Evolutionary conservation across 2,797 vertebrate genomes (phyloP), one percentile per base, ranked within the genome.

Genomic region (Pseudochaenichthys georgianus): DNA sequence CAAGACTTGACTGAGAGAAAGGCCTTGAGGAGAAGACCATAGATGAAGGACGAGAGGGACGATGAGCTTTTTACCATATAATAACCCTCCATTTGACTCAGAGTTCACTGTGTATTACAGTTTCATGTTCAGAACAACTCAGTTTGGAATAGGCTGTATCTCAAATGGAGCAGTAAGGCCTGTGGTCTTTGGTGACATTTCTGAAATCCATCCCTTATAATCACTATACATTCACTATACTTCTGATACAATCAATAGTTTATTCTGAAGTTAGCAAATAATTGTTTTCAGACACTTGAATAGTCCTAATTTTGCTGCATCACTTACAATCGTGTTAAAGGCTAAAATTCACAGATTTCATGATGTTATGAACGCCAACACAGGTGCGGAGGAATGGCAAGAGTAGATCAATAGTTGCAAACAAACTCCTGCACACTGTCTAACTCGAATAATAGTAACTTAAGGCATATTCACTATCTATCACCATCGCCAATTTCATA

Each of bases 101-200:
- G 34, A 34, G 12, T 47, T 69, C 51, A 13, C 38, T 38, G 15
- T 41, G 31, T 45, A 46, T 38, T n/a, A 47, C 13, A 47, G 62
- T 63, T 68, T 75, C 54, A 68, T 42, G 48, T 60, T 58, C 45
- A 51, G 19, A 53, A 13, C 48, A 43, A 58, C 4, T 55, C 52
- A 21, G 38, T 13, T 72, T 70, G 9, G 5, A 1, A 28, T 16
- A 10, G 15, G 38, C 45, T 55, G 23, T 28, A 28, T 28, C n/a
- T n/a, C 5, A 63, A 46, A 75, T 41, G 19, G 45, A 64, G 5
- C 60, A 46, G 64, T 38, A 58, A 51, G 13, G 51, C 19, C 64
- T 31, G n/a, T 60, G 2, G 10, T 19, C 23, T 12, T 34, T 41
- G 52, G 46, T 54, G 19, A 48, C 23, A 42, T 62, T 15, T 59